Evolutionary conservation across 2,113 vertebrate species (phyloP).

Genomic region (Cyprinus carpio): DNA sequence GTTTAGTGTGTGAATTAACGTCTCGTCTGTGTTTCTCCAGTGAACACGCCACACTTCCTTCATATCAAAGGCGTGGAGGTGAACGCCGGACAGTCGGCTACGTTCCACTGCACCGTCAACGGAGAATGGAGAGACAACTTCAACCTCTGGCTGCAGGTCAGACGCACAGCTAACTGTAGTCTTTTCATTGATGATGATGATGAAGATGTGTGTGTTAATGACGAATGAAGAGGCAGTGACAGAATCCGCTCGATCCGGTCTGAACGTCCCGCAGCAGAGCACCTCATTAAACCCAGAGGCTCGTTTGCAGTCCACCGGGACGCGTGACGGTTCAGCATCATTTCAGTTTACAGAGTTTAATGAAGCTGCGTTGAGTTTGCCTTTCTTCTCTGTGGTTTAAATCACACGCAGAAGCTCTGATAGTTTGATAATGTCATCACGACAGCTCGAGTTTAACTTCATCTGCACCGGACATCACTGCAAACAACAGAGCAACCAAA

Average conservation of each 20-base stretch:
- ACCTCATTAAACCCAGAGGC: slow-evolving; percentile 1
- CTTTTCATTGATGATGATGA: too few relatives aligned
- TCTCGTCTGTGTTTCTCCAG: slow-evolving; percentile 65
- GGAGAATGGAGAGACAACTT: slow-evolving; percentile 84
- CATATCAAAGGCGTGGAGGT: slow-evolving; percentile 96
- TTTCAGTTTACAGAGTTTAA: not conserved
- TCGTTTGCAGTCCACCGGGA: not conserved
- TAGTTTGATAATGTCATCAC: too few relatives aligned
- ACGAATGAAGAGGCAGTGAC: not conserved
- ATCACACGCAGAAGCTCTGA: not conserved
- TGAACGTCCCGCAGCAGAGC: not conserved
- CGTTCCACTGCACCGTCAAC: slow-evolving; percentile 93
- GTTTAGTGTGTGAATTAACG: not conserved
- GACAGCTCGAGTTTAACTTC: too few relatives aligned
- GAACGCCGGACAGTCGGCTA: slow-evolving; percentile 89
- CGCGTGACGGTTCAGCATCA: not conserved
- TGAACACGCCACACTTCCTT: slow-evolving; percentile 92
- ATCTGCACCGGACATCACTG: too few relatives aligned
- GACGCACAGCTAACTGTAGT: not conserved
- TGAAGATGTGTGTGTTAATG: not conserved
- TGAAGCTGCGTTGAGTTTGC: not conserved
- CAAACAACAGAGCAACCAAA: too few relatives aligned
- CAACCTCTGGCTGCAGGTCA: slow-evolving; percentile 92
- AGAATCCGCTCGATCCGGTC: not conserved
- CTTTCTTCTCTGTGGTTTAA: not conserved